Conservation (phyloP, 2,797 vertebrate species). For the Syngnathus acus region DNA sequence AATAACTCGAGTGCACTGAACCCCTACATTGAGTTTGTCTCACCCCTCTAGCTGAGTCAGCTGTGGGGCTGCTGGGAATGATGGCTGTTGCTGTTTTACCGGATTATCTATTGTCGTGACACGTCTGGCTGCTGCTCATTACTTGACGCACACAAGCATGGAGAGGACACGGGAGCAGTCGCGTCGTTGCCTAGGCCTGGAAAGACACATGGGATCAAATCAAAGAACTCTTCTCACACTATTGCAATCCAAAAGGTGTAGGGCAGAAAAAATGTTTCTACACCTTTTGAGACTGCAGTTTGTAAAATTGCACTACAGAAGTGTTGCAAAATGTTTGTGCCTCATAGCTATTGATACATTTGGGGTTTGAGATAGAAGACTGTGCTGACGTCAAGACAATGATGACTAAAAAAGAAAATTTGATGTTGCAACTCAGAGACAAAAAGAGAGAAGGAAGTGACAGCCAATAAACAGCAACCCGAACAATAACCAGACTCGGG, state of each 20-base stretch:
- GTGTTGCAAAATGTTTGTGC: neutral
- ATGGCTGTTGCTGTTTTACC: conserved; percentile 52
- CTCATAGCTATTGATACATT: neutral
- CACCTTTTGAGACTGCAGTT: neutral
- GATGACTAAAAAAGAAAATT: neutral
- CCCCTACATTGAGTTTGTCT: conserved; percentile 30
- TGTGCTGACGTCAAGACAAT: neutral
- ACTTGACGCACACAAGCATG: conserved; percentile 57
- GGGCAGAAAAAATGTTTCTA: neutral
- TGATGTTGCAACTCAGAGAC: neutral
- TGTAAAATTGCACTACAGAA: neutral
- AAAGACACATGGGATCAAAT: conserved; percentile 3
- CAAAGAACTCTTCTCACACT: neutral
- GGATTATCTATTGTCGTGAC: conserved; percentile 69
- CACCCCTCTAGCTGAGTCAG: conserved; percentile 70
- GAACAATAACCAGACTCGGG: conserved; percentile 53
- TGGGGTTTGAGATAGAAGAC: too few species aligned
- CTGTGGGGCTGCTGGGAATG: conserved; percentile 37
- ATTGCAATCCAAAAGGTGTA: too few species aligned
- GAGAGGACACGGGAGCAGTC: conserved; percentile 17
- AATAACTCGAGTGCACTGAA: neutral
- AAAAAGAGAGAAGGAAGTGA: conserved; percentile 21
- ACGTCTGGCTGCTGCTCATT: conserved; percentile 75
- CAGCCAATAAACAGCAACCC: conserved; percentile 28
- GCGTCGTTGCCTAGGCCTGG: conserved; percentile 60